A percentile compares a stretch with the other conserved stretches of the same genome.
These are phyloP conservation scores for Rhynchopsitta pachyrhyncha DNA, from an alignment of 2,113 vertebrate species.

Conservation along the genomic window DNA sequence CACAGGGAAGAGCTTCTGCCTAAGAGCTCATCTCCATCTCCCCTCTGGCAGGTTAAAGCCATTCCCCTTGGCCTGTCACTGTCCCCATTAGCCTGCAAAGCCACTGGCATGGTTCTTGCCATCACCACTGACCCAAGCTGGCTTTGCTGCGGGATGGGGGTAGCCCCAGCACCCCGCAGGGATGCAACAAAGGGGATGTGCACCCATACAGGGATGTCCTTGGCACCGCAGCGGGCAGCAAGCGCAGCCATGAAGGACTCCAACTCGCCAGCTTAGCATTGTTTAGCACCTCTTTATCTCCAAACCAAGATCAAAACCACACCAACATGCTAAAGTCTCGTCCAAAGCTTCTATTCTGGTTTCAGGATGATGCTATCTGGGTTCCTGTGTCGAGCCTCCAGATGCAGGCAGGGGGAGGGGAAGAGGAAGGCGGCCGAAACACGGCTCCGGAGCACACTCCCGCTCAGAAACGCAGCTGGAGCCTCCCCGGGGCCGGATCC, in stretches of 20 bases:
- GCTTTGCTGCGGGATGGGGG: not conserved
- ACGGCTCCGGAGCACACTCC: not conserved
- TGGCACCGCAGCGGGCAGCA: not conserved
- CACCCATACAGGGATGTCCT: fast-evolving
- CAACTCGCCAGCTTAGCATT: not conserved
- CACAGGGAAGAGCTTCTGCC: not conserved
- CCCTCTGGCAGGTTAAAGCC: not conserved
- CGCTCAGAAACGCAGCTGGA: not conserved
- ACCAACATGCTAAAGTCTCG: not conserved
- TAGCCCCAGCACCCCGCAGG: not conserved
- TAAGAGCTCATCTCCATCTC: not conserved
- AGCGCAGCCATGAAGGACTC: not conserved
- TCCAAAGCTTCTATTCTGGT: constrained; percentile 67
- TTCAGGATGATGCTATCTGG: constrained; percentile 67
- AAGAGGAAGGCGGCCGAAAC: not conserved
- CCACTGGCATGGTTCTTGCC: fast-evolving
- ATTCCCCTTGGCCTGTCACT: not conserved
- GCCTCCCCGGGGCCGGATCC: not conserved
- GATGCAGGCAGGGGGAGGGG: constrained; percentile 33
- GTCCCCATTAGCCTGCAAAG: not conserved
- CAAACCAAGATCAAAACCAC: constrained; percentile 60
- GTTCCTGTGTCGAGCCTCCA: constrained; percentile 56
- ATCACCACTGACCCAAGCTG: not conserved
- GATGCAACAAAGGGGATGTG: not conserved
- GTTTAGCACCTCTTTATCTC: constrained; percentile 59